Conservation (phyloP, 2,888 invertebrate genomes). For the Zaprionus bogoriensis region DNA sequence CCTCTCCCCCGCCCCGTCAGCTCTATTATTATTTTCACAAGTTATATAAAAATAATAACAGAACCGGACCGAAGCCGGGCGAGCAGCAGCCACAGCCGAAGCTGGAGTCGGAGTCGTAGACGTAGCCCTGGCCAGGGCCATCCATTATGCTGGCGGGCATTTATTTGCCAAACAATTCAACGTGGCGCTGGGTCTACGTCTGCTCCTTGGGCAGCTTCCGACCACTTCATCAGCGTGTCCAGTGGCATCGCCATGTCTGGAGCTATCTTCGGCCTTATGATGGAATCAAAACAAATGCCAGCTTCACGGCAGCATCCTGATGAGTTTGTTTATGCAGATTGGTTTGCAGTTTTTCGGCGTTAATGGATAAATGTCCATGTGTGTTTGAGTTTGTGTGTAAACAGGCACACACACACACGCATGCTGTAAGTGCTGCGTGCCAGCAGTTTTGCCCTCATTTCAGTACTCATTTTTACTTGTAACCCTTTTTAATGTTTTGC, state of each 20-base stretch:
- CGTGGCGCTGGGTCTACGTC: conserved; percentile 42
- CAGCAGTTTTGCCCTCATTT: conserved; percentile 39
- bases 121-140: conserved; percentile 57
- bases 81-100: conserved; percentile 26
- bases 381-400: conserved; percentile 10
- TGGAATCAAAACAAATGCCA: conserved; percentile 75
- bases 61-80: conserved; percentile 17
- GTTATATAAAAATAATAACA: conserved; percentile 79
- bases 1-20: conserved; percentile 12
- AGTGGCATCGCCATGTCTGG: conserved; percentile 37
- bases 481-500: conserved; percentile 48
- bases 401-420: not conserved
- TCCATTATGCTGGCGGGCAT: conserved; percentile 81
- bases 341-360: conserved; percentile 74
- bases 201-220: conserved; percentile 66
- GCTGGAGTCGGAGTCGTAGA: conserved; percentile 16
- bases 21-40: conserved; percentile 78
- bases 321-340: conserved; percentile 79
- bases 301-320: conserved; percentile 52
- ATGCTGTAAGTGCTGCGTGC: conserved; percentile 6
- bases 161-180: conserved; percentile 80
- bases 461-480: conserved; percentile 48
- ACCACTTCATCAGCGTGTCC: conserved; percentile 70
- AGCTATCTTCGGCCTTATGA: conserved; percentile 77
- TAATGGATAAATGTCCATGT: conserved; percentile 67